Percentiles rank a stretch among this genome's conserved stretches.
phyloP scores from a whole-genome alignment of 2,113 vertebrate species.

The Toxostoma redivivum region DNA sequence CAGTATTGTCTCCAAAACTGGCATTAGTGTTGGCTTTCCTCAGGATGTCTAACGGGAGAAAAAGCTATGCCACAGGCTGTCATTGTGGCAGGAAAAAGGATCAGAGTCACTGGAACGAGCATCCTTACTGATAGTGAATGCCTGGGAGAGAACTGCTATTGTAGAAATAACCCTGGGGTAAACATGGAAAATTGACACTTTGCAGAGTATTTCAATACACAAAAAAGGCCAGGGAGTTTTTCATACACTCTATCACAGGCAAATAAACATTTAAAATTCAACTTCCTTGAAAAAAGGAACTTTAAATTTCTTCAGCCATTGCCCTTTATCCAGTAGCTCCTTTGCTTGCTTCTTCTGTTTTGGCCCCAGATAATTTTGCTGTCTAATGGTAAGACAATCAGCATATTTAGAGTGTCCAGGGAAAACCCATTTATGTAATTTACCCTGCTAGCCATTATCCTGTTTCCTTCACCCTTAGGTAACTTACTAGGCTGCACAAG shows the following conservation, averaged over 20 bases:
- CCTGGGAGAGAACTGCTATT: background rate
- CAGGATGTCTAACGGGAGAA: background rate
- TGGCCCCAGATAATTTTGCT: background rate
- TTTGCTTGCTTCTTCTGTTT: background rate
- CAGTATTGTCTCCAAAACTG: constrained; percentile 49
- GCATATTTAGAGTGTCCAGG: background rate
- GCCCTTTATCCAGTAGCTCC: background rate
- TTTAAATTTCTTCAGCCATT: background rate
- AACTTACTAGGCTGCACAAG: background rate
- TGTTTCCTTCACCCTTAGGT: background rate
- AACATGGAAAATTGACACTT: background rate
- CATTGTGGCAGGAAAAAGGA: background rate
- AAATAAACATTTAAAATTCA: background rate
- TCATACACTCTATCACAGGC: background rate
- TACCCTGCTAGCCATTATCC: background rate
- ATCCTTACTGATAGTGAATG: background rate
- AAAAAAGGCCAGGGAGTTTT: background rate
- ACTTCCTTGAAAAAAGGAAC: background rate
- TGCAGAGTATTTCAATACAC: background rate
- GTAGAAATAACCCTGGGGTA: background rate
- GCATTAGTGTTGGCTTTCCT: constrained; percentile 39
- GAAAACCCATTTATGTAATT: background rate
- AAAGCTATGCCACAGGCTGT: background rate
- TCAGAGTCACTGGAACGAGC: background rate
- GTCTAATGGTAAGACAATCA: background rate